These are phyloP conservation scores for Heliangelus exortis DNA, from an alignment of 2,797 vertebrate species.

Conservation along the genomic window DNA sequence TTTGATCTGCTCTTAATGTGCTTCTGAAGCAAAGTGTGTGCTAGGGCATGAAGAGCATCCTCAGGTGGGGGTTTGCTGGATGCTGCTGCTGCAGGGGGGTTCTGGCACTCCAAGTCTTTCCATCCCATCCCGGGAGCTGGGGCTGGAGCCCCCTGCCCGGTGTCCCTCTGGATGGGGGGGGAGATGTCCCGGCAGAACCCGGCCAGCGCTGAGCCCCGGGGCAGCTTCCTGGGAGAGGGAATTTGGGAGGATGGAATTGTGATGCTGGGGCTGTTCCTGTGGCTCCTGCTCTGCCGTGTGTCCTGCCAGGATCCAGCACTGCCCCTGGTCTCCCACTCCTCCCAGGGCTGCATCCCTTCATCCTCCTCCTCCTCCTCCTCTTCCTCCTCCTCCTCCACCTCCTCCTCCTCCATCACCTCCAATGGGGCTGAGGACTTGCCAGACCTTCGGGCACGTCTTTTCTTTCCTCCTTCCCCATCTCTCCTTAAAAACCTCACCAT, in stretches of 20 bases:
- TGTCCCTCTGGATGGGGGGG: background rate
- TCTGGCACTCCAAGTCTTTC: background rate
- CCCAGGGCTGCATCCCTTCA: background rate
- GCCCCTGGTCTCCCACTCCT: background rate
- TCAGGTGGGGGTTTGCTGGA: too few relatives aligned
- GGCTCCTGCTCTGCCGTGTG: background rate
- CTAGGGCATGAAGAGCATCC: accelerated
- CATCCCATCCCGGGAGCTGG: accelerated
- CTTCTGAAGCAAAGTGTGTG: background rate
- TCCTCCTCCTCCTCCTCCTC: background rate
- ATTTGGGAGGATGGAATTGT: accelerated
- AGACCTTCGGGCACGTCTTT: background rate
- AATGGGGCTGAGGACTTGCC: background rate
- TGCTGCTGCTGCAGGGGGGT: background rate
- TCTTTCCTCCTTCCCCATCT: constrained; percentile 1
- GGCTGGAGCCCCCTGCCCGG: background rate
- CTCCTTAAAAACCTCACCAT: background rate
- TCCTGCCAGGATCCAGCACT: background rate
- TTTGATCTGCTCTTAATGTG: background rate
- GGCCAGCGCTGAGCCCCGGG: background rate
- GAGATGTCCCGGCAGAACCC: background rate
- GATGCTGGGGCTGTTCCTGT: background rate
- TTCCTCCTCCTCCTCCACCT: background rate
- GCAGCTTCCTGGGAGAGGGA: background rate
- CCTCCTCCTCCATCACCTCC: background rate